Evolutionary conservation across 2,888 invertebrate species (phyloP), one percentile per base, ranked within the genome.

Genomic region (Nemotelus pantherinus): DNA sequence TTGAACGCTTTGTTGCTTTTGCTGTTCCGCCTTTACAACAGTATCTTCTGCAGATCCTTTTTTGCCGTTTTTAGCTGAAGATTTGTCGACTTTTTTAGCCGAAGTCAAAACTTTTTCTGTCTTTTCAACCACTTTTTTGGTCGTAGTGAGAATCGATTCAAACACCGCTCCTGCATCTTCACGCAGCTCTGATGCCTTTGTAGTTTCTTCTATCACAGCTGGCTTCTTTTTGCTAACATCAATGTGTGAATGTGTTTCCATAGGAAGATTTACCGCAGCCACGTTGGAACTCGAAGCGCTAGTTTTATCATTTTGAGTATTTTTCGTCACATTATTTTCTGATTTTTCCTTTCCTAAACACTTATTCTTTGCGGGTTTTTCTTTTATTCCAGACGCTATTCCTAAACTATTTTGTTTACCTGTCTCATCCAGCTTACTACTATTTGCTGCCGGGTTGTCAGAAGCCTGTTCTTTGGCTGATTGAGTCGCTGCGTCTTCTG

Each of bases 361-460:
- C 78, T 58, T 76, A 74, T 79, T 77, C 79, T 79, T 80, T 79
- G 25, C 78, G 55, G 10, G 5, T 44, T 78, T 80, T 77, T n/a
- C 75, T 9, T 64, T 71, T 10, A 45, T 67, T 74, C 71, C 77
- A 43, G 25, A 10, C 75, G 60, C 2, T 25, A 25, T 25, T 25
- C 25, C 25, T 25, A 25, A 25, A 1, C 25, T 25, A 25, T 25
- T 25, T 25, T 25, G 25, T 25, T 25, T 25, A 25, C 25, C 25
- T 25, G 25, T 25, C 25, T 25, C 25, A 25, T 25, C 25, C 25
- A 25, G 25, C 25, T 25, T 25, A 25, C 25, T 25, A 25, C 25
- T 0, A 1, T 25, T 25, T 25, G 25, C 25, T 25, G 25, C 25
- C 25, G 25, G 25, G 25, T 25, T 25, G 25, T 25, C 25, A 25